These are phyloP conservation scores for Spodoptera litura DNA, from an alignment of 1,140 invertebrate species.

Conservation along the genomic window DNA sequence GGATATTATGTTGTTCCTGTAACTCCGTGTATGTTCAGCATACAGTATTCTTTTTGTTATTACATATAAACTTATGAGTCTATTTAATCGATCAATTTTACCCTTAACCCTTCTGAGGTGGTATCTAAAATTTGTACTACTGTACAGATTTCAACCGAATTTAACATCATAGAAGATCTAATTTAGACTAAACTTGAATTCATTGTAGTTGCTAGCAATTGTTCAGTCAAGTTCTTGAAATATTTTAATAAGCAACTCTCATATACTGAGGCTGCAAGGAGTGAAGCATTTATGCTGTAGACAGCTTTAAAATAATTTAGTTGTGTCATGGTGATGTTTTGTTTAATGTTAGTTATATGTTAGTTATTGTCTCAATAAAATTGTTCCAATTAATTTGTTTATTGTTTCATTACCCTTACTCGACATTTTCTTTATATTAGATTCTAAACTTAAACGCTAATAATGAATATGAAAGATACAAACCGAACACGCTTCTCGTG, in stretches of 20 bases:
- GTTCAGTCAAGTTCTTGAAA: not conserved
- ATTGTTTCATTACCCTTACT: not conserved
- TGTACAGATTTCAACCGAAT: not conserved
- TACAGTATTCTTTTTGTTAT: not conserved
- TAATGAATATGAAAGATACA: no score
- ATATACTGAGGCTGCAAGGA: conserved; percentile 53
- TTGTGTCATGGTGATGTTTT: conserved; percentile 51
- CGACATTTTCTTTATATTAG: no score
- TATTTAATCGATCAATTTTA: no score
- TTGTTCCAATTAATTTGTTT: conserved; percentile 49
- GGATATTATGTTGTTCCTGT: not conserved
- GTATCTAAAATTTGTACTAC: no score
- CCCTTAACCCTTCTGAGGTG: no score
- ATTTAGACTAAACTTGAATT: not conserved
- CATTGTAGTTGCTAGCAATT: not conserved
- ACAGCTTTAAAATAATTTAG: conserved; percentile 81
- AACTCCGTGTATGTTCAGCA: not conserved
- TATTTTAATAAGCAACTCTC: not conserved
- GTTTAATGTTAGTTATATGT: conserved; percentile 58
- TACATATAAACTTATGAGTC: no score
- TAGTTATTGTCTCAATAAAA: conserved; percentile 68
- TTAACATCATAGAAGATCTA: not conserved
- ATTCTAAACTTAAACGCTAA: no score
- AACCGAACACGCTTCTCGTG: no score
- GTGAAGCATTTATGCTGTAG: conserved; percentile 45